These are phyloP conservation scores for Dryocosmus kuriphilus DNA, from an alignment of 2,888 invertebrate genomes.

Conservation along the genomic window DNA sequence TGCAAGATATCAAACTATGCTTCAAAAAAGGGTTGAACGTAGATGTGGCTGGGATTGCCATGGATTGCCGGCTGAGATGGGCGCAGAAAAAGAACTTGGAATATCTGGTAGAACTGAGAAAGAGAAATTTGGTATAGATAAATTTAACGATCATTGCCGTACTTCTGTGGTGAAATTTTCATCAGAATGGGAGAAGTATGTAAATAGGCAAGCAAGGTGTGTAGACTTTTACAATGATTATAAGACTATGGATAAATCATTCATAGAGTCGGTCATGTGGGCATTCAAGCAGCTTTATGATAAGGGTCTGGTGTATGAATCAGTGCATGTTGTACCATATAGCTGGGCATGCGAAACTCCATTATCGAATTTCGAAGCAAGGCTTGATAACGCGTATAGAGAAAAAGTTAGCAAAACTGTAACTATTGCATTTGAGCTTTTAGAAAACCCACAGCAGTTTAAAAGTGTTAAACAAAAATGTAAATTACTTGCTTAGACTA, in stretches of 20 bases:
- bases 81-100: conserved; percentile 48
- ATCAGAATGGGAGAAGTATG: conserved; percentile 47
- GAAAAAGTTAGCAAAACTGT: conserved; percentile 44
- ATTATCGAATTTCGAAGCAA: conserved; percentile 44
- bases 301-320: conserved; percentile 45
- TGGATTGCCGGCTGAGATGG: conserved; percentile 48
- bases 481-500: conserved; percentile 44
- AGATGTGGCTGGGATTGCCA: conserved; percentile 50
- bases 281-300: conserved; percentile 47
- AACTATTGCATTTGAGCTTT: conserved; percentile 45
- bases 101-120: conserved; percentile 46
- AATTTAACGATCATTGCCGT: conserved; percentile 46
- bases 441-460: conserved; percentile 41
- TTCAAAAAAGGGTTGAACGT: conserved; percentile 43
- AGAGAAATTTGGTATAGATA: conserved; percentile 46
- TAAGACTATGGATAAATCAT: conserved; percentile 47
- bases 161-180: conserved; percentile 47
- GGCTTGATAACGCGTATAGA: conserved; percentile 46
- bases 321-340: conserved; percentile 46
- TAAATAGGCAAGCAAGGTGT: conserved; percentile 45
- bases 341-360: conserved; percentile 45
- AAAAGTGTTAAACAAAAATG: conserved; percentile 36
- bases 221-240: conserved; percentile 47
- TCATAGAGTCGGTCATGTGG: conserved; percentile 47
- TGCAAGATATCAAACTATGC: conserved; percentile 49